Conservation (phyloP, 2,797 vertebrate species). For the Oophaga sylvatica region DNA sequence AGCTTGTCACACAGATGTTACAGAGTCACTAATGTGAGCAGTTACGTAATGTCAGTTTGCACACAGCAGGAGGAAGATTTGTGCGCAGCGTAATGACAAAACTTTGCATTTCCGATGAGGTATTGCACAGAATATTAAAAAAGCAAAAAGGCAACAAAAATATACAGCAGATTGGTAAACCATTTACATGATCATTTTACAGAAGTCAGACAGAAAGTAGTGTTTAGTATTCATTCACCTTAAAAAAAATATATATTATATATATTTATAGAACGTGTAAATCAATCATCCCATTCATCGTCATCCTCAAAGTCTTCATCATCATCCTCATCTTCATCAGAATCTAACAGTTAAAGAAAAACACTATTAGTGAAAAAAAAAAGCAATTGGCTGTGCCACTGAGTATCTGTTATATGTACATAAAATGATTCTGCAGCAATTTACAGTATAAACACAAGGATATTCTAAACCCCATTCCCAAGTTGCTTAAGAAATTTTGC, state of each 20-base stretch:
- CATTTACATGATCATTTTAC: constrained; percentile 93
- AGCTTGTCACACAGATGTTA: constrained; percentile 74
- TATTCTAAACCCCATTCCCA: no score
- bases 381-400: not conserved
- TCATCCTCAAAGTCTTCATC: constrained; percentile 98
- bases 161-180: constrained; percentile 94
- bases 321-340: constrained; percentile 95
- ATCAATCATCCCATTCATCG: constrained; percentile 98
- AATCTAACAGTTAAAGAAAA: constrained; percentile 76
- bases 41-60: constrained; percentile 82
- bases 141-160: constrained; percentile 93
- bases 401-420: no score
- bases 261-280: constrained; percentile 69
- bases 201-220: constrained; percentile 87
- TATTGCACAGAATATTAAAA: constrained; percentile 98
- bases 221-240: constrained; percentile 87
- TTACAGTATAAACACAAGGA: no score
- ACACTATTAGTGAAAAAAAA: not conserved
- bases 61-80: constrained; percentile 81
- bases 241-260: constrained; percentile 81
- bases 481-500: no score
- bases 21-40: constrained; percentile 79
- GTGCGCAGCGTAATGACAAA: constrained; percentile 81
- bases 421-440: no score
- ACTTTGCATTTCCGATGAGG: constrained; percentile 95